Evolutionary conservation across 2,888 invertebrate genomes (phyloP).

Genomic region (Sphaerolaimus hirsutus): DNA sequence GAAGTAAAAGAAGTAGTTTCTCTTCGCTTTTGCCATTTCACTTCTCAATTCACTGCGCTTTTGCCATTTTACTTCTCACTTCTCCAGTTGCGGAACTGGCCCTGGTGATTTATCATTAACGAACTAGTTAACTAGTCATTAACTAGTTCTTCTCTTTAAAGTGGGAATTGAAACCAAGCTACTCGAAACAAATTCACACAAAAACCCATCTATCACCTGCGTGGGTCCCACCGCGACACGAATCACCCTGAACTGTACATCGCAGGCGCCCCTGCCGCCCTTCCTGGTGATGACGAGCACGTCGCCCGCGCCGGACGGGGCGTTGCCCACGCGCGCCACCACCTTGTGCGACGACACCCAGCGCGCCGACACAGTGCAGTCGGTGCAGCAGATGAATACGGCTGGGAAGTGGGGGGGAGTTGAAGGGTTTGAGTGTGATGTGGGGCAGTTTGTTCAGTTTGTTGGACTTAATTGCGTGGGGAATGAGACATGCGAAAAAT

Average conservation of each 20-base stretch:
- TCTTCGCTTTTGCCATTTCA: too few species aligned
- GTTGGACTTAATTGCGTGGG: background rate
- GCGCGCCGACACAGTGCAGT: slow-evolving; percentile 41
- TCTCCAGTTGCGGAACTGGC: too few species aligned
- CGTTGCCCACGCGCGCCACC: slow-evolving; percentile 72
- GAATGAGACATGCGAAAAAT: background rate
- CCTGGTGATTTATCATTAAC: too few species aligned
- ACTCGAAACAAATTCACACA: too few species aligned
- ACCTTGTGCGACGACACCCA: slow-evolving; percentile 96
- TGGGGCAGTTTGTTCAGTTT: slow-evolving; percentile 1
- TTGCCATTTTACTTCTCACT: too few species aligned
- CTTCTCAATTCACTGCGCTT: too few species aligned
- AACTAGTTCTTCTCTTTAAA: too few species aligned
- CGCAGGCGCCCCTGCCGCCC: slow-evolving; percentile 64
- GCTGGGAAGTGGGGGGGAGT: too few species aligned
- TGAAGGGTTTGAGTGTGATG: too few species aligned
- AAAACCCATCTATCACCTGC: too few species aligned
- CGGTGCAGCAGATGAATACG: slow-evolving; percentile 75
- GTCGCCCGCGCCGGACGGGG: slow-evolving; percentile 59
- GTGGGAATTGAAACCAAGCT: background rate
- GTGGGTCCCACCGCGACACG: background rate
- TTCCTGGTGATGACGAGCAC: slow-evolving; percentile 62
- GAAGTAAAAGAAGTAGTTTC: too few species aligned
- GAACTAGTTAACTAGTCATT: too few species aligned
- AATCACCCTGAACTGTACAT: slow-evolving; percentile 50